Evolutionary conservation across 2,888 invertebrate genomes (phyloP).

Genomic region (Pandemis heparana): DNA sequence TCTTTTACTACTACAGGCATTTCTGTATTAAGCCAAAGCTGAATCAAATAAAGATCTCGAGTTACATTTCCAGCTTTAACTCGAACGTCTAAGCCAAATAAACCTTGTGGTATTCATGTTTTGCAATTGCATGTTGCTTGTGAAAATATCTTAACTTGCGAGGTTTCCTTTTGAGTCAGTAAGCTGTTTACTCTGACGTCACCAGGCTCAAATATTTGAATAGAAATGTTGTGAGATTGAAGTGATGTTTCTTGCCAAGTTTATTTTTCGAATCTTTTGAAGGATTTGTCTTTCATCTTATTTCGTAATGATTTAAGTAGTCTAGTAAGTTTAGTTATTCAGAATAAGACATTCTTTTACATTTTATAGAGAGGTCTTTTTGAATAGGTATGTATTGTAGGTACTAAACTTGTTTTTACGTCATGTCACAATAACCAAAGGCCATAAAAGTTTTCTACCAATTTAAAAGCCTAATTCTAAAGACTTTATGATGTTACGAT

Average conservation of each 20-base stretch:
- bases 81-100: constrained; percentile 5
- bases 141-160: not conserved
- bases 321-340: too few species aligned
- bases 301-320: too few species aligned
- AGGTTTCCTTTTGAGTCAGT: constrained; percentile 4
- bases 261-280: not conserved
- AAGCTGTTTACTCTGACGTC: not conserved
- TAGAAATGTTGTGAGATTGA: not conserved
- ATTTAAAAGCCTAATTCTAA: too few species aligned
- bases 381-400: too few species aligned
- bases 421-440: too few species aligned
- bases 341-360: too few species aligned
- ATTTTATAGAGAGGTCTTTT: too few species aligned
- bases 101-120: not conserved
- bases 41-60: constrained; percentile 17
- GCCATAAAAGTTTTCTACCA: too few species aligned
- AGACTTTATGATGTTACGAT: too few species aligned
- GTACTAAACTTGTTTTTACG: too few species aligned
- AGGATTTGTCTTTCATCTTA: not conserved
- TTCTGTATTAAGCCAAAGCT: not conserved
- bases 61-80: constrained; percentile 5
- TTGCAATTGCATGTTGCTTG: constrained; percentile 4
- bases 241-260: not conserved
- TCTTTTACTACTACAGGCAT: not conserved
- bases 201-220: not conserved